Conservation (phyloP, 1,140 invertebrate species). For the Venustaconcha ellipsiformis region DNA sequence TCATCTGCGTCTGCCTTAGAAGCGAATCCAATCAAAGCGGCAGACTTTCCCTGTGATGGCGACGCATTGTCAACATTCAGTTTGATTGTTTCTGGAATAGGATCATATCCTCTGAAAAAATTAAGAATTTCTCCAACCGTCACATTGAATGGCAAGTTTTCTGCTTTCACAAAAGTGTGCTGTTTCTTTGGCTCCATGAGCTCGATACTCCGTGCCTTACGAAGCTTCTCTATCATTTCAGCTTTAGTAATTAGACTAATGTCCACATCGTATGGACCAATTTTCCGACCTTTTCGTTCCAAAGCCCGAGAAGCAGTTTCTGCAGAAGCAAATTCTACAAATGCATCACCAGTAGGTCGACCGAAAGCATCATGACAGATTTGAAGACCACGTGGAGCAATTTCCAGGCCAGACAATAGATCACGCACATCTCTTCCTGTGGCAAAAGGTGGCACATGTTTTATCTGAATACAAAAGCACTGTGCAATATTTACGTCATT, state of each 20-base stretch:
- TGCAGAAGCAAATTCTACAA: slow-evolving; percentile 82
- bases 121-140: slow-evolving; percentile 87
- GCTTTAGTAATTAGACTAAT: slow-evolving; percentile 77
- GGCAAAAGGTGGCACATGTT: slow-evolving; percentile 14
- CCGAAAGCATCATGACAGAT: slow-evolving; percentile 30
- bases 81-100: slow-evolving; percentile 62
- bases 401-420: slow-evolving; percentile 23
- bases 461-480: slow-evolving; percentile 12
- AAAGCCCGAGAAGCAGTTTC: slow-evolving; percentile 79
- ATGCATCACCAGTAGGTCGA: slow-evolving; percentile 77
- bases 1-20: slow-evolving; percentile 81
- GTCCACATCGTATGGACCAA: slow-evolving; percentile 70
- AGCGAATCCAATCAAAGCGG: slow-evolving; percentile 86
- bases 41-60: slow-evolving; percentile 80
- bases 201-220: slow-evolving; percentile 21
- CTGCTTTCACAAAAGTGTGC: slow-evolving; percentile 36
- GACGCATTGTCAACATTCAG: slow-evolving; percentile 47
- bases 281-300: slow-evolving; percentile 17
- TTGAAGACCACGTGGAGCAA: slow-evolving; percentile 17
- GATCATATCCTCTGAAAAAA: slow-evolving; percentile 77
- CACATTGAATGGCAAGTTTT: slow-evolving; percentile 89
- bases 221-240: slow-evolving; percentile 68
- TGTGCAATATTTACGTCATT: background rate
- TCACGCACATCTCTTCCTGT: slow-evolving; percentile 16
- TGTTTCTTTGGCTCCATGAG: slow-evolving; percentile 24